Conservation (phyloP, 2,113 vertebrate genomes). For the Poeciliopsis occidentalis region DNA sequence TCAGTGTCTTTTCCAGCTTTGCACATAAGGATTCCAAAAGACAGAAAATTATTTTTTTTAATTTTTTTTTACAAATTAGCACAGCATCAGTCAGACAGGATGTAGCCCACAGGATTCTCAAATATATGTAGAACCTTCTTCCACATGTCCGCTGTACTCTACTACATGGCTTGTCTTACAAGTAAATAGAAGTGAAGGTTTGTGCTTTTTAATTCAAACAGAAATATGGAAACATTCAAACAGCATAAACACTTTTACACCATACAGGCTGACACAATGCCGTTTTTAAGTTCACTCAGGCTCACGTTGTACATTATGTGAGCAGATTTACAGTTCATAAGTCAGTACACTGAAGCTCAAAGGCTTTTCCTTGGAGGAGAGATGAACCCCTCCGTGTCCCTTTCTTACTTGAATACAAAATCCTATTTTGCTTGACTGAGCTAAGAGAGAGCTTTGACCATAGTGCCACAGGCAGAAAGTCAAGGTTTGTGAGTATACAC, state of each 20-base stretch:
- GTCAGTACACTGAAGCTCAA: slow-evolving; percentile 17
- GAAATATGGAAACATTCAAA: neutral
- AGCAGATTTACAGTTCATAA: neutral
- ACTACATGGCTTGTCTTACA: too few species aligned
- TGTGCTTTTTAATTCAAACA: neutral
- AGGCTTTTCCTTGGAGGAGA: slow-evolving; percentile 1
- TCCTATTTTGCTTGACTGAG: slow-evolving; percentile 60
- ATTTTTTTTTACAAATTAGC: too few species aligned
- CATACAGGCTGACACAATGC: neutral
- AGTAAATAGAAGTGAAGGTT: neutral
- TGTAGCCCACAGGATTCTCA: too few species aligned
- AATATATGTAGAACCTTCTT: too few species aligned
- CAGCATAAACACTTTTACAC: neutral
- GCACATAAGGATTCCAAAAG: too few species aligned
- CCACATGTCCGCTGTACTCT: too few species aligned
- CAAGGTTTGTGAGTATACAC: slow-evolving; percentile 5
- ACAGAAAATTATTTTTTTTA: too few species aligned
- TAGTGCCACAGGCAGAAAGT: slow-evolving; percentile 39
- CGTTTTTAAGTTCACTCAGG: neutral
- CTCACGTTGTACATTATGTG: neutral
- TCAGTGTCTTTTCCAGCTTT: too few species aligned
- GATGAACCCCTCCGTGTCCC: slow-evolving; percentile 2
- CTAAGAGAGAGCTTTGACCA: slow-evolving; percentile 51
- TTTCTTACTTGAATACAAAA: slow-evolving; percentile 58
- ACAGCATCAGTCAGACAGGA: too few species aligned